These are phyloP conservation scores for Microchrysa polita DNA, from an alignment of 2,888 invertebrate genomes.

Conservation along the genomic window DNA sequence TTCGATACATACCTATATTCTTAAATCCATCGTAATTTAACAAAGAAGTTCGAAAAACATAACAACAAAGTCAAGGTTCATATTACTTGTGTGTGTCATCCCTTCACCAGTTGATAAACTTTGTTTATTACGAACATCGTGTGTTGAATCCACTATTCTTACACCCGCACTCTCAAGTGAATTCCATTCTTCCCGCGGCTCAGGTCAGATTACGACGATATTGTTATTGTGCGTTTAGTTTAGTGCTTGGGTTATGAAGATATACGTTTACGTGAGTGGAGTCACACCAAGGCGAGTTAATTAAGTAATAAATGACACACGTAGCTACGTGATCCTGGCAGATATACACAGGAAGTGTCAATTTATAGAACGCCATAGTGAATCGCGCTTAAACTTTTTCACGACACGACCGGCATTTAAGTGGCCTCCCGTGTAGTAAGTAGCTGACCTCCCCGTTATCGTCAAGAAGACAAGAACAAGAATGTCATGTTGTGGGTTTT, in stretches of 20 bases:
- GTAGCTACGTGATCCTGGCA: slow-evolving; percentile 31
- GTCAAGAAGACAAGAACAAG: too few species aligned
- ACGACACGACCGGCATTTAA: slow-evolving; percentile 17
- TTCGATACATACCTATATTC: too few species aligned
- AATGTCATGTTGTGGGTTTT: slow-evolving; percentile 7
- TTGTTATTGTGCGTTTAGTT: not conserved
- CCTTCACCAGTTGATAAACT: slow-evolving; percentile 28
- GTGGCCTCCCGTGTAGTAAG: not conserved
- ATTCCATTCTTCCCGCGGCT: not conserved
- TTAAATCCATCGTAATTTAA: too few species aligned
- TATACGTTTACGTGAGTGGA: too few species aligned
- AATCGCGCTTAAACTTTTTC: not conserved
- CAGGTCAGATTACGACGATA: not conserved
- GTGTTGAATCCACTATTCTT: too few species aligned
- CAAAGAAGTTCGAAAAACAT: too few species aligned
- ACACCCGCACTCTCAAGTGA: not conserved
- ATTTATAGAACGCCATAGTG: not conserved
- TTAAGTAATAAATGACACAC: slow-evolving; percentile 5
- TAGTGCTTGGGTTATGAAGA: too few species aligned
- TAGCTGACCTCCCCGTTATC: too few species aligned
- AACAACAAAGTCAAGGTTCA: too few species aligned
- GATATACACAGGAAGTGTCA: slow-evolving; percentile 22
- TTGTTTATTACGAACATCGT: not conserved
- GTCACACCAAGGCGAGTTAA: slow-evolving; percentile 17
- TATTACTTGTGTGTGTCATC: too few species aligned